A percentile compares a stretch with the other conserved stretches of the same genome.
Conservation (phyloP, 2,888 invertebrate genomes). For the Aromia moschata region DNA sequence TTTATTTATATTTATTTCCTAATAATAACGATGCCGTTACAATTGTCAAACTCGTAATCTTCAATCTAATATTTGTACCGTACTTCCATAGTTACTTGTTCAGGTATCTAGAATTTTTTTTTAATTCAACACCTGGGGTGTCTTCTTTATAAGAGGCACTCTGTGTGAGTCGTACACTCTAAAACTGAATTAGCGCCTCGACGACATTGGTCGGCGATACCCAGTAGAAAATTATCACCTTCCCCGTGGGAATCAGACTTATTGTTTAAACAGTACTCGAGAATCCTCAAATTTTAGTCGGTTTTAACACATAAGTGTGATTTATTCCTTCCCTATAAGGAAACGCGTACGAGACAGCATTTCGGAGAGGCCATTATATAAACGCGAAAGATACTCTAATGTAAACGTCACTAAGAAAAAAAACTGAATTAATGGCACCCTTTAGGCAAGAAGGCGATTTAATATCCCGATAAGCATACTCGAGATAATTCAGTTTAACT, state of each 20-base stretch:
- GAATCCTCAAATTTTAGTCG: slow-evolving; percentile 51
- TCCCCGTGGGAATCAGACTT: slow-evolving; percentile 51
- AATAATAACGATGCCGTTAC: no score
- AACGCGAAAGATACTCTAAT: slow-evolving; percentile 46
- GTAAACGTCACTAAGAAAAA: slow-evolving; percentile 45
- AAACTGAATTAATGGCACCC: slow-evolving; percentile 26
- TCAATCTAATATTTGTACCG: no score
- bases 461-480: slow-evolving; percentile 12
- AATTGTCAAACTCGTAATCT: no score
- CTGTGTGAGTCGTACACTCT: no score
- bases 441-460: slow-evolving; percentile 15
- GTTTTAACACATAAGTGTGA: slow-evolving; percentile 57
- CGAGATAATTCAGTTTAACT: slow-evolving; percentile 19
- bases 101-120: no score
- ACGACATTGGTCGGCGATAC: slow-evolving; percentile 28
- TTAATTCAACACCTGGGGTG: no score
- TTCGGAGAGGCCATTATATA: slow-evolving; percentile 36
- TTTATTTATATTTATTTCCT: no score
- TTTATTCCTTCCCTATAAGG: slow-evolving; percentile 53
- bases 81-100: no score
- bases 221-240: slow-evolving; percentile 47
- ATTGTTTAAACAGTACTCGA: slow-evolving; percentile 48
- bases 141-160: no score
- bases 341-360: slow-evolving; percentile 37
- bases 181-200: slow-evolving; percentile 20